phyloP scores from a whole-genome alignment of 2,888 invertebrate genomes.

The Fissipunctia ypsillon region DNA sequence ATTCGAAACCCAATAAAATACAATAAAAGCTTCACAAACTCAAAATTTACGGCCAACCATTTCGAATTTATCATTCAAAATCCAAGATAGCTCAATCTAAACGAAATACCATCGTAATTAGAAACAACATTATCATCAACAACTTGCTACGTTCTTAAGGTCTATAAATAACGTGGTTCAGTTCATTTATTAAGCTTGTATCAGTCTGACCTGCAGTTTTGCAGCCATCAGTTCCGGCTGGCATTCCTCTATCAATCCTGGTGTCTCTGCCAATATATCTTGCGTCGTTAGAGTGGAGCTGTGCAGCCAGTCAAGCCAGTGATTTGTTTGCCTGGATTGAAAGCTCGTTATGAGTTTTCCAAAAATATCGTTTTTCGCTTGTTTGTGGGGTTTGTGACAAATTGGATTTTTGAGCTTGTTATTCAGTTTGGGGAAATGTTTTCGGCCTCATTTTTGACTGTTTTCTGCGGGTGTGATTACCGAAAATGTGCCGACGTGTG shows the following conservation, averaged over 20 bases:
- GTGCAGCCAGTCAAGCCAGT: constrained; percentile 35
- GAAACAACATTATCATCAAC: constrained; percentile 43
- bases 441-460: not conserved
- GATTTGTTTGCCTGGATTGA: constrained; percentile 46
- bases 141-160: not conserved
- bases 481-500: too few species aligned
- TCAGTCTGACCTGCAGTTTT: constrained; percentile 54
- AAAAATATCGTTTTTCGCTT: constrained; percentile 29
- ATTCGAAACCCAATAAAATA: not conserved
- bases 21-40: constrained; percentile 24
- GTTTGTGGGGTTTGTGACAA: not conserved
- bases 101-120: constrained; percentile 51
- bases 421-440: not conserved
- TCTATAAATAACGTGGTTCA: constrained; percentile 67
- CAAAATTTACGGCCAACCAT: constrained; percentile 27
- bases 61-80: constrained; percentile 26
- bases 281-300: constrained; percentile 63
- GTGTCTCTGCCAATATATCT: constrained; percentile 69
- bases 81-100: constrained; percentile 26
- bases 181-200: constrained; percentile 67
- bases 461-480: not conserved
- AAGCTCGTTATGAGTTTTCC: constrained; percentile 44
- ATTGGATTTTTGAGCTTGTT: not conserved
- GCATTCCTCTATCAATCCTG: constrained; percentile 71
- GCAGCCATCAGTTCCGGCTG: constrained; percentile 63